Evolutionary conservation across 1,140 invertebrate genomes (phyloP), one percentile per base, ranked within the genome.

Genomic region (Metaphire vulgaris): DNA sequence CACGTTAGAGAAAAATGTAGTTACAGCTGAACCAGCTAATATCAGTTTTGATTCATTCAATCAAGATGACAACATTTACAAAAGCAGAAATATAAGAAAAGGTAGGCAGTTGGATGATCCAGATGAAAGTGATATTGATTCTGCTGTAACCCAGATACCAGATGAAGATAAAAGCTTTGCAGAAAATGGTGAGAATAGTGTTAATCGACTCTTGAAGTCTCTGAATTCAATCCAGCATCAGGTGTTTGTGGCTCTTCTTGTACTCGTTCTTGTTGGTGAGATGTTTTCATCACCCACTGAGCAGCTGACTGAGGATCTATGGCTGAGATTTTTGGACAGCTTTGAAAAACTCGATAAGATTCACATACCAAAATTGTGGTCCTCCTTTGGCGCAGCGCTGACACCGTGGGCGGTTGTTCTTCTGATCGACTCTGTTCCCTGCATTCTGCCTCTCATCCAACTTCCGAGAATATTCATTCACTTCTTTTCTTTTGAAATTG

Each of bases 261-360:
- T 73, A 16, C n/a, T 73, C 12, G 41, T 73, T 28, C 26, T 73
- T 2, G 33, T 73, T 1, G 32, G 32, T 16, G 72, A 73, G 41
- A 29, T 73, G 33, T 73, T 73, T 64, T 73, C 72, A 16, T 73
- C 72, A 41, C 72, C 72, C 16, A 29, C 26, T n/a, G 41, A 73
- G 16, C 33, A 21, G 33, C 26, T 73, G 1, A 15, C 72, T 41
- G 41, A 64, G 26, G 72, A 73, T 12, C n/a, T 73, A 26, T 73
- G 34, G 14, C 31, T 41, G 14, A 29, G 26, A 2, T 73, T 73
- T 33, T 26, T 73, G 30, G 33, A 73, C 32, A n/a, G 33, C 21
- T 41, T 29, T n/a, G 41, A 73, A 26, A 32, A 41, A 16, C 33
- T 41, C 1, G 29, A 34, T n/a, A 41, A 31, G 6, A 73, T 32